A percentile compares a stretch with the other conserved stretches of the same genome.
phyloP scores from a whole-genome alignment of 1,140 invertebrate genomes.

The Saccostrea echinata region DNA sequence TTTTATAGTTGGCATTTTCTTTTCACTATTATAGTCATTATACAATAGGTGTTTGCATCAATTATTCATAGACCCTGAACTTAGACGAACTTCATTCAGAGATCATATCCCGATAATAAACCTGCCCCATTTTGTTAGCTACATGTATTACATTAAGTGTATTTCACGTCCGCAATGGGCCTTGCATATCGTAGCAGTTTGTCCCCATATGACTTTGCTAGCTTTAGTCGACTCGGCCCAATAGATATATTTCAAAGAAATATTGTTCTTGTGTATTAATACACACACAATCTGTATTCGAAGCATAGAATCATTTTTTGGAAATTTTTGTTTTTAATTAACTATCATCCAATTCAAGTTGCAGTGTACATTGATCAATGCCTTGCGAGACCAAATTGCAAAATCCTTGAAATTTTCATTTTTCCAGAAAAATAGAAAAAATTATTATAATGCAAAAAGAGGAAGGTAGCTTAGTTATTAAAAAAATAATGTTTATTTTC shows the following conservation, averaged over 20 bases:
- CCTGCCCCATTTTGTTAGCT: background rate
- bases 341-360: background rate
- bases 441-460: too few species aligned
- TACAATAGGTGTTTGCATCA: background rate
- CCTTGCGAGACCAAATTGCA: too few species aligned
- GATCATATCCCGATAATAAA: background rate
- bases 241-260: background rate
- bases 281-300: background rate
- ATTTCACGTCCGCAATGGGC: background rate
- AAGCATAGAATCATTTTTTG: background rate
- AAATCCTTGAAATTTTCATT: too few species aligned
- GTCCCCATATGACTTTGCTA: background rate
- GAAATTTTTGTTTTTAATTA: background rate
- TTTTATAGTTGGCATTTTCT: background rate
- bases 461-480: too few species aligned
- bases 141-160: slow-evolving; percentile 3
- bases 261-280: background rate
- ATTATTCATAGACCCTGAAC: slow-evolving; percentile 5
- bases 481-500: too few species aligned
- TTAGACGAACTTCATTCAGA: background rate
- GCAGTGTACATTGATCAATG: too few species aligned
- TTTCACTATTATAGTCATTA: background rate
- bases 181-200: background rate
- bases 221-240: background rate
- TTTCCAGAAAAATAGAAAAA: too few species aligned